A percentile compares a stretch with the other conserved stretches of the same genome.
Evolutionary conservation across 2,888 invertebrate genomes (phyloP).

Genomic region (Cabera pusaria): DNA sequence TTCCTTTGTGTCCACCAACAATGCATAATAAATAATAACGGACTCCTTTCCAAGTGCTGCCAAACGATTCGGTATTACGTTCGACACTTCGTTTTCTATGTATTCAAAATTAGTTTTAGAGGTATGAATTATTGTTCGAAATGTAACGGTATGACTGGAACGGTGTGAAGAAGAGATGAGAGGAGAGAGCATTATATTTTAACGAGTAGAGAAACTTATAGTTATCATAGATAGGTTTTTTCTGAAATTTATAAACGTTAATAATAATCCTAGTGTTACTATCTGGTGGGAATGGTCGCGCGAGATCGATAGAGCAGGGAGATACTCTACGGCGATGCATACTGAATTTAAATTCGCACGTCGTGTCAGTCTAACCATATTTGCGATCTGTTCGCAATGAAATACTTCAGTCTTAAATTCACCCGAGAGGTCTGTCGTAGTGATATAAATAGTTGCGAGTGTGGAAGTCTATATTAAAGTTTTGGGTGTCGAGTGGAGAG

Average conservation of each 20-base stretch:
- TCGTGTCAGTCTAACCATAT: slow-evolving; percentile 24
- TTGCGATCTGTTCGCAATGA: slow-evolving; percentile 10
- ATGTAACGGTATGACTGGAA: slow-evolving; percentile 51
- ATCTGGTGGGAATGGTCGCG: slow-evolving; percentile 41
- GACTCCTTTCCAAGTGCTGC: slow-evolving; percentile 38
- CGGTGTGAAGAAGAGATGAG: slow-evolving; percentile 43
- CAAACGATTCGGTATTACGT: slow-evolving; percentile 36
- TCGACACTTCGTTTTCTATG: slow-evolving; percentile 35
- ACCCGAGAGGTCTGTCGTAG: too few relatives aligned
- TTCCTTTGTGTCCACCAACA: slow-evolving; percentile 41
- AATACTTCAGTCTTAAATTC: slow-evolving; percentile 15
- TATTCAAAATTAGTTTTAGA: slow-evolving; percentile 35
- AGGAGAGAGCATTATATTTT: slow-evolving; percentile 44
- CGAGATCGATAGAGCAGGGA: slow-evolving; percentile 31
- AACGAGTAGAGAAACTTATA: slow-evolving; percentile 56
- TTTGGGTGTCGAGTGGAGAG: slow-evolving; percentile 19
- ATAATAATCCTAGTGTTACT: slow-evolving; percentile 63
- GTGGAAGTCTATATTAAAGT: slow-evolving; percentile 38
- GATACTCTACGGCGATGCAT: slow-evolving; percentile 64
- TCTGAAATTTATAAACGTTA: slow-evolving; percentile 82
- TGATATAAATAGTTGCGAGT: slow-evolving; percentile 12
- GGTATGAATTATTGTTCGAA: slow-evolving; percentile 31
- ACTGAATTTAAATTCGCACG: slow-evolving; percentile 16
- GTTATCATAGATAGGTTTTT: slow-evolving; percentile 73
- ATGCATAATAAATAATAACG: slow-evolving; percentile 53